Evolutionary conservation across 2,113 vertebrate species (phyloP), one percentile per base, ranked within the genome.

Genomic region (Apus apus): DNA sequence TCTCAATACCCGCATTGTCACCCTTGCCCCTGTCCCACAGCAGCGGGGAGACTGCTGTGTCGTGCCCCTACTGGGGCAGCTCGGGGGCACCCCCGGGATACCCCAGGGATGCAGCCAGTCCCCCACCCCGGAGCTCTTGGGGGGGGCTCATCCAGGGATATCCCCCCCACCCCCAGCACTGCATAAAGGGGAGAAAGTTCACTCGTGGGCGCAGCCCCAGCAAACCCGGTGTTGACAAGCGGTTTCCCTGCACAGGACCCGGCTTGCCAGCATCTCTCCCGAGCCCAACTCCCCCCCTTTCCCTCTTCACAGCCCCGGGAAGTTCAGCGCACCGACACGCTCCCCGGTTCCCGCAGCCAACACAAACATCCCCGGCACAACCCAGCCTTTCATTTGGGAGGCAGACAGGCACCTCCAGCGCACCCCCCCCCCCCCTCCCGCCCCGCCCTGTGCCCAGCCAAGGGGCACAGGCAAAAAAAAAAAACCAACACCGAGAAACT

Each of bases 1-100:
- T 78, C 89, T 97, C 95, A 96, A 97, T 94, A 21, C 13, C 34
- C 76, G 4, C 96, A 95, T 94, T 97, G 95, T 97, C 95, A 77
- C 89, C 88, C 58, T 17, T 22, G n/a, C n/a, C 32, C 54, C 51
- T 15, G 2, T 17, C 78, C 43, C 78, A 9, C 38, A 16, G 40
- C 4, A 4, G 11, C 4, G 58, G 17, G 2, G 3, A 36, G 34
- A 8, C 46, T 4, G 85, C 56, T 23, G 51, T 1, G 62, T n/a
- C 67, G 76, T 20, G 75, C 10, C 75, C 6, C 2, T 18, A 54
- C 18, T 8, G 4, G 48, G 15, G 2, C 67, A 60, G 38, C 30
- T 8, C 32, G 18, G 58, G 26, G 32, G 10, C 45, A 71, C 48
- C 40, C 51, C 38, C 30, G 26, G 38, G 45, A 20, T 36, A 54